Base-by-base conservation (phyloP, 1,140 invertebrate species). In the Bradysia coprophila region DNA sequence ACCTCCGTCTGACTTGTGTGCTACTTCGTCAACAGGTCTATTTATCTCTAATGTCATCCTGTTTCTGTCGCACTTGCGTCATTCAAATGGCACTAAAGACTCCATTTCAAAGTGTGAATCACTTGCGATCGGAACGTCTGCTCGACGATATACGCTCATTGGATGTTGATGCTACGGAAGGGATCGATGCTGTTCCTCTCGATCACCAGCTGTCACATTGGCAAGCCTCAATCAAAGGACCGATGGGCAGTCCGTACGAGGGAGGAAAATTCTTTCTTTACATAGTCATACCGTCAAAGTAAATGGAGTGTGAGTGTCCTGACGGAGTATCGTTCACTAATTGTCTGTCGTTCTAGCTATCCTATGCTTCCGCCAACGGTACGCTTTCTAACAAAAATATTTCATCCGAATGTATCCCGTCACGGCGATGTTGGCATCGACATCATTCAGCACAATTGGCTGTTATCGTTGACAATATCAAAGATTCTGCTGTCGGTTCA, bases 341-440 rank as follows among this genome's bases (percentile, higher is more conserved):
- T 8, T 2, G 3, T 50, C 45, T 49, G 41, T 39, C 5, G 3
- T 4, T 65, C 37, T 51, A 87, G 83, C 49, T 96, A 95, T 68
- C 90, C 91, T 6, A 79, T 96, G 75, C 72, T 73, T 48, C 90
- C 91, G 23, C 91, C 91, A 2, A 75, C 82, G 38, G 88, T 93
- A 1, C 68, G 84, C 36, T 91, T 92, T 64, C 61, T 90, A 19
- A 91, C 87, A 8, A 85, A 84, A 62, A 88, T 96, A 50, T 75
- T 93, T 52, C 91, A 96, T 66, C 90, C 91, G 3, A 96, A 96
- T 62, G 81, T 96, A 22, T 92, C 87, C 20, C 72, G 90, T 10
- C 90, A 95, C 58, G 91, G 90, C n/a, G 89, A 94, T 64, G 87
- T 94, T 44, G 90, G 90, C 23, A 85, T 94, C 44, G 91, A 94